Percentiles rank a stretch among this genome's conserved stretches.
phyloP scores from a whole-genome alignment of 2,797 vertebrate species.

The Gallirallus australis region DNA sequence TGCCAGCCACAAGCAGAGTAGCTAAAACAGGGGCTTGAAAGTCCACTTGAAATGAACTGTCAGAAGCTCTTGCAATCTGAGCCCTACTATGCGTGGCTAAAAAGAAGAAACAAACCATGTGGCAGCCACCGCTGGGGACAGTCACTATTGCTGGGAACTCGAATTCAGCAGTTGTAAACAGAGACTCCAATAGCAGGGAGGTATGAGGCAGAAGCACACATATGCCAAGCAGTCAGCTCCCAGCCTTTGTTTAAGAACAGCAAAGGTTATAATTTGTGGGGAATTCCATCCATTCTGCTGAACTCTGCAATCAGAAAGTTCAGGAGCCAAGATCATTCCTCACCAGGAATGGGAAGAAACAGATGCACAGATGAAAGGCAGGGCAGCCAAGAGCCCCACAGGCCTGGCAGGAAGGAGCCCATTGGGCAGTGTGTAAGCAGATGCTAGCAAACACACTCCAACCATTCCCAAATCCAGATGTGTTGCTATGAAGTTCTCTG shows the following conservation, averaged over 20 bases:
- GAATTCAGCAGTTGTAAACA: not conserved
- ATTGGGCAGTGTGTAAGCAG: not conserved
- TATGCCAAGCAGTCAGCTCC: not conserved
- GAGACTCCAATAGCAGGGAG: not conserved
- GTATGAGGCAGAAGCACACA: not conserved
- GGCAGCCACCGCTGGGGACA: not conserved
- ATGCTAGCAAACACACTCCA: not conserved
- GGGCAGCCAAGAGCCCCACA: not conserved
- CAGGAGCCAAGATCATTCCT: not conserved
- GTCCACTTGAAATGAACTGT: not conserved
- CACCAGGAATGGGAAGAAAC: constrained; percentile 21
- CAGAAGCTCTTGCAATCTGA: not conserved
- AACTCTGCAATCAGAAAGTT: not conserved
- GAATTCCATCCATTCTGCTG: constrained; percentile 21
- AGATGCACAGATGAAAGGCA: constrained; percentile 13
- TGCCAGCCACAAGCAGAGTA: not conserved
- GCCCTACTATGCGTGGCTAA: not conserved
- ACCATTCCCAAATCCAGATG: not conserved
- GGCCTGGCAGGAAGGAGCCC: not conserved
- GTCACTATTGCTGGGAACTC: not conserved
- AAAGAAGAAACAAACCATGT: not conserved
- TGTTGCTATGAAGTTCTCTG: not conserved
- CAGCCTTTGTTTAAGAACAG: not conserved
- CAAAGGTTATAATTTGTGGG: not conserved
- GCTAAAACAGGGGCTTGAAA: not conserved